A percentile compares a stretch with the other conserved stretches of the same genome.
Conservation (phyloP, 2,113 vertebrate species). For the Hippocampus mohnikei region DNA sequence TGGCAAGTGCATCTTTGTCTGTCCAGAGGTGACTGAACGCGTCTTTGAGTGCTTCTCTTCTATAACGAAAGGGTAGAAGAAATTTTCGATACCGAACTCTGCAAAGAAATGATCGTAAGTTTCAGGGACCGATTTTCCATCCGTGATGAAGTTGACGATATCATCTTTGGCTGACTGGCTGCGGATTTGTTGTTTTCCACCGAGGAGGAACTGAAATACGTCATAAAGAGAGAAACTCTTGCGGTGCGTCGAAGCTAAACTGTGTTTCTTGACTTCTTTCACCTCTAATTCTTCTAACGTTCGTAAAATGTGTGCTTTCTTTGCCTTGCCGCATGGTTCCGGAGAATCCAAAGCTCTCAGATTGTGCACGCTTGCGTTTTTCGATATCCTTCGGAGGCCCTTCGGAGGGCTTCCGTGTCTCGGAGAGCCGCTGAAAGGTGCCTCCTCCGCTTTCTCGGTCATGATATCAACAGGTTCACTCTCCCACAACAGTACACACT, state of each 20-base stretch:
- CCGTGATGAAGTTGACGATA: constrained; percentile 4
- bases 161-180: constrained; percentile 31
- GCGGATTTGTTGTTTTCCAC: constrained; percentile 36
- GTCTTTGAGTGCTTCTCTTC: constrained; percentile 31
- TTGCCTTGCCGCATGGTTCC: constrained; percentile 6
- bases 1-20: constrained; percentile 68
- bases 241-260: constrained; percentile 25
- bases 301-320: constrained; percentile 36
- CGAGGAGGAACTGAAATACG: constrained; percentile 65
- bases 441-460: constrained; percentile 24
- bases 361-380: constrained; percentile 66
- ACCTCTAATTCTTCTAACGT: constrained; percentile 25
- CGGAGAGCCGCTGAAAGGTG: constrained; percentile 17
- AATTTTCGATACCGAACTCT: constrained; percentile 69
- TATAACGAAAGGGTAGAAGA: constrained; percentile 52
- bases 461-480: constrained; percentile 35
- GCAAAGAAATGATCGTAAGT: constrained; percentile 86
- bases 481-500: constrained; percentile 47
- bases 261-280: constrained; percentile 7
- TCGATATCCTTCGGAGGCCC: constrained; percentile 53
- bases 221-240: constrained; percentile 58
- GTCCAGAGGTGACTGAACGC: constrained; percentile 58
- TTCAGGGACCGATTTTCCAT: constrained; percentile 77
- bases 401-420: constrained; percentile 33
- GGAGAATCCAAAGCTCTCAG: constrained; percentile 52